phyloP scores from a whole-genome alignment of 1,140 invertebrate genomes.

The Zaprionus kolodkinae region DNA sequence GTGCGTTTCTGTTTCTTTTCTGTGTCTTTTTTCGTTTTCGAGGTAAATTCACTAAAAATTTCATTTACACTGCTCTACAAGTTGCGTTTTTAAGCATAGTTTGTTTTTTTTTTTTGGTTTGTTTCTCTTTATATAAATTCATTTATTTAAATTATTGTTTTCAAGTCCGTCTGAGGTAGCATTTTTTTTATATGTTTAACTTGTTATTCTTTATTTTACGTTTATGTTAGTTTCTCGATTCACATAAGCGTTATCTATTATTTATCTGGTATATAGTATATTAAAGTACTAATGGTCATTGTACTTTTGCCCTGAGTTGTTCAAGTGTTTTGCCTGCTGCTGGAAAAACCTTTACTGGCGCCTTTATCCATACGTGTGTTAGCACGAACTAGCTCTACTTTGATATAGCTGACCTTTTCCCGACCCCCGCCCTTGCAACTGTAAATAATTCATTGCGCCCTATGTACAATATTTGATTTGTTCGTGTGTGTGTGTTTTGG shows the following conservation, averaged over 20 bases:
- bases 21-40: slow-evolving; percentile 21
- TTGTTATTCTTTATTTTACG: slow-evolving; percentile 41
- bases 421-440: neutral
- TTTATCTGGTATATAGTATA: slow-evolving; percentile 58
- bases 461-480: slow-evolving; percentile 39
- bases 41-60: slow-evolving; percentile 75
- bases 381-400: slow-evolving; percentile 23
- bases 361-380: slow-evolving; percentile 21
- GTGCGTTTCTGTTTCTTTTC: slow-evolving; percentile 19
- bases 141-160: slow-evolving; percentile 82
- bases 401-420: slow-evolving; percentile 10
- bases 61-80: slow-evolving; percentile 49
- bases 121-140: slow-evolving; percentile 64
- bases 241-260: slow-evolving; percentile 36
- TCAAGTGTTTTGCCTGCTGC: slow-evolving; percentile 45
- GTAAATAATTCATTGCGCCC: slow-evolving; percentile 14
- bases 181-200: slow-evolving; percentile 58
- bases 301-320: slow-evolving; percentile 84
- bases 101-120: slow-evolving; percentile 43
- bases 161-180: slow-evolving; percentile 83
- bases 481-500: slow-evolving; percentile 28
- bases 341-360: slow-evolving; percentile 64
- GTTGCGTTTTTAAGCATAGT: slow-evolving; percentile 41
- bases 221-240: slow-evolving; percentile 50
- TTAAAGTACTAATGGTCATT: slow-evolving; percentile 81